These are phyloP conservation scores for Potorous gilbertii DNA, from an alignment of 2,797 vertebrate species.

Conservation along the genomic window DNA sequence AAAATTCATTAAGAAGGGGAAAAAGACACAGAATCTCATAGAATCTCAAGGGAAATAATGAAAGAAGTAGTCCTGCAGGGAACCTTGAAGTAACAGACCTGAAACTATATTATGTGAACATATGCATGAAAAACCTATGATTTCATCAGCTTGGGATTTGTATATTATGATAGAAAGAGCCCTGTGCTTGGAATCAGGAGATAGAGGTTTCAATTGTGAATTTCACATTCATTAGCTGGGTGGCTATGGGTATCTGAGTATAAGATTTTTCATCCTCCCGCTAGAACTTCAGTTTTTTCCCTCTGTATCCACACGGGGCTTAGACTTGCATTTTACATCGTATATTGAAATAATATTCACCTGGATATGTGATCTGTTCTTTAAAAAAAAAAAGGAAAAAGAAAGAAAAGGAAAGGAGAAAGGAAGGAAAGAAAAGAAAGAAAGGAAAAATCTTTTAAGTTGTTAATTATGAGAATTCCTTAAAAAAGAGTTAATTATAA, in stretches of 20 bases:
- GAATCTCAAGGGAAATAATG: not conserved
- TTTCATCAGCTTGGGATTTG: not conserved
- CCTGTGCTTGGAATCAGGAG: not conserved
- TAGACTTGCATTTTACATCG: not conserved
- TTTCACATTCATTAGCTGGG: not conserved
- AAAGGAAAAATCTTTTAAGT: not conserved
- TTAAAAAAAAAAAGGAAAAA: not conserved
- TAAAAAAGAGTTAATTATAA: not conserved
- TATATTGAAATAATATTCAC: not conserved
- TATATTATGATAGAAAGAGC: not conserved
- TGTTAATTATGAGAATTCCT: no score
- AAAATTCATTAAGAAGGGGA: not conserved
- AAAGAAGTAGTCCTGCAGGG: not conserved
- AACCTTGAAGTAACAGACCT: not conserved
- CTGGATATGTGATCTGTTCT: not conserved
- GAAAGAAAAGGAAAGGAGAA: no score
- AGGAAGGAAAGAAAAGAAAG: not conserved
- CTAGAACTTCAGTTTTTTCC: not conserved
- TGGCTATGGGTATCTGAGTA: not conserved
- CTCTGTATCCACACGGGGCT: not conserved
- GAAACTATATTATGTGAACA: not conserved
- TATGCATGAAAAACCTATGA: not conserved
- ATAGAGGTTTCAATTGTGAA: not conserved
- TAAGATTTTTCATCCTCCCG: not conserved
- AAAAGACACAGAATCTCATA: not conserved